Conservation (phyloP, 2,797 vertebrate genomes). For the Notamacropus eugenii region DNA sequence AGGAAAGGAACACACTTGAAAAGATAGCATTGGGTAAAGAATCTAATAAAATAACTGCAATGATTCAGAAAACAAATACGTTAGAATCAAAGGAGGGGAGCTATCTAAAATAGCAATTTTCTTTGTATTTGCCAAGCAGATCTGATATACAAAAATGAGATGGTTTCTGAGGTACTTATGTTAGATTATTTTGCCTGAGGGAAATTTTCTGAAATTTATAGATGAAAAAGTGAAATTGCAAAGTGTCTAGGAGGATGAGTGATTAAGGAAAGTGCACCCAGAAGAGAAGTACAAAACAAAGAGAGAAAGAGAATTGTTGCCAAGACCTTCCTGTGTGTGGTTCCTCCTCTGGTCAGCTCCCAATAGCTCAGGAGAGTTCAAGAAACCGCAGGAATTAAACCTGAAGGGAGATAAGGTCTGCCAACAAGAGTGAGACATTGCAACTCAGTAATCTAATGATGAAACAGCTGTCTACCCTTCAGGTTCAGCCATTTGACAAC, state of each 20-base stretch:
- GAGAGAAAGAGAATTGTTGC: background rate
- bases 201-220: slow-evolving; percentile 57
- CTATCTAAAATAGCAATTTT: slow-evolving; percentile 59
- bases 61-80: background rate
- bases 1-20: slow-evolving; percentile 26
- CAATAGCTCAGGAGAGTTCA: rapidly evolving
- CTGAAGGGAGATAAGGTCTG: background rate
- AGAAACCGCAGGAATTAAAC: slow-evolving; percentile 8
- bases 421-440: background rate
- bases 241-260: slow-evolving; percentile 49
- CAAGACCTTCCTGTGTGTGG: background rate
- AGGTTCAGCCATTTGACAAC: background rate
- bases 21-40: slow-evolving; percentile 32
- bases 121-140: slow-evolving; percentile 45
- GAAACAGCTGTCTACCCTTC: background rate
- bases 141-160: slow-evolving; percentile 52
- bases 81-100: slow-evolving; percentile 56
- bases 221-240: slow-evolving; percentile 46
- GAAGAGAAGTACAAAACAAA: slow-evolving; percentile 43
- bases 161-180: slow-evolving; percentile 50
- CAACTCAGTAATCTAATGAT: background rate
- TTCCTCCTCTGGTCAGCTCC: background rate
- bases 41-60: slow-evolving; percentile 48
- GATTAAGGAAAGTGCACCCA: slow-evolving; percentile 46
- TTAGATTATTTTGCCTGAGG: slow-evolving; percentile 52